Base-by-base conservation (phyloP, 2,113 vertebrate species). In the Thalassoma bifasciatum region DNA sequence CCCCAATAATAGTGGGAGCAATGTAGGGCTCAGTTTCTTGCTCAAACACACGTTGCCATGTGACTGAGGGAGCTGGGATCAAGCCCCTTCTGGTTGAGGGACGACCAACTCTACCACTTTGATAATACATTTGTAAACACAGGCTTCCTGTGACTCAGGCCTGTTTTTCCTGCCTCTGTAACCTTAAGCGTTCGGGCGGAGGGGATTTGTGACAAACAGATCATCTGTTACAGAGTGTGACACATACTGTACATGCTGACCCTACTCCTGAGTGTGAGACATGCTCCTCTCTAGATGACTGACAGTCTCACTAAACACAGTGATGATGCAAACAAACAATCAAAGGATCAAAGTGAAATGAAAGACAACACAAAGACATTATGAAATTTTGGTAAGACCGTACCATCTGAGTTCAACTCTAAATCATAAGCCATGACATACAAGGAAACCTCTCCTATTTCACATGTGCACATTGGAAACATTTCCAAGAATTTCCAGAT, bases 171-270 rank as follows among this genome's bases (percentile, higher is more conserved):
- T 50, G 56, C 47, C 50, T 63, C 59, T 78, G 24, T 59, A 54
- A 60, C 58, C 61, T 79, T 57, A 13, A 30, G 10, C 47, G 54
- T 47, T 2, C 37, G 81, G 3, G 8, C 47, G 54, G 52, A 4
- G 37, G 78, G 40, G 56, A 10, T 17, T 23, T 44, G 72, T 60
- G 46, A 71, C 75, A 80, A 46, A 80, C 72, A 22, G 46, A 78
- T 81, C 58, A 61, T 60, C 67, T 74, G 56, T 60, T 72, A 42
- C 46, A 34, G 65, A 66, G 66, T 47, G 69, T 79, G 75, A 78
- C 47, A 74, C 67, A 73, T 23, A 56, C 30, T n/a, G 51, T 22
- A 51, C 60, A 76, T 34, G 46, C 62, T 60, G 59, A 8, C 23
- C 2, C 11, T 26, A 44, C 30, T 51, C 63, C 74, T 71, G 49